Evolutionary conservation across 2,113 vertebrate species (phyloP).

Genomic region (Aptenodytes forsteri): DNA sequence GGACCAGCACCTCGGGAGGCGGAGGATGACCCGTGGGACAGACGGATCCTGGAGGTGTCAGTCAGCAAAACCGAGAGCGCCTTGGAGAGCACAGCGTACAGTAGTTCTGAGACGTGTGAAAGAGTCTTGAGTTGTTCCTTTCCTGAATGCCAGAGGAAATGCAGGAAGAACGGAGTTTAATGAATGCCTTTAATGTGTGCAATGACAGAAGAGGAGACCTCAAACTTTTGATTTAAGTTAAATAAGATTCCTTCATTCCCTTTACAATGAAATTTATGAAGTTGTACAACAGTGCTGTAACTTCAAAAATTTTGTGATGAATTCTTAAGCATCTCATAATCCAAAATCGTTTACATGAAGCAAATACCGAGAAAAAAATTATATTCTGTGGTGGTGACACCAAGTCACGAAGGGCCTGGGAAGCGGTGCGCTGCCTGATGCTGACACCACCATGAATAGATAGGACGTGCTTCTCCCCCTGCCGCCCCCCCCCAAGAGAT

Average conservation of each 20-base stretch:
- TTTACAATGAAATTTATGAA: background rate
- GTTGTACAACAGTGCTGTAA: no score
- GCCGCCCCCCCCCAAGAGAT: background rate
- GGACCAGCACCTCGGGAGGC: background rate
- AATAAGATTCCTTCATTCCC: background rate
- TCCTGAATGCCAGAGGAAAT: background rate
- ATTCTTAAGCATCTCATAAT: background rate
- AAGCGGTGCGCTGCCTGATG: background rate
- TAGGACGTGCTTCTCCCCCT: background rate
- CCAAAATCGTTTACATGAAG: no score
- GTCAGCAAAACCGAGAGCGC: background rate
- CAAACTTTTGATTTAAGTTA: background rate
- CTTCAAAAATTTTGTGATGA: background rate
- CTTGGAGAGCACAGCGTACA: background rate
- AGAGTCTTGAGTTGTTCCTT: background rate
- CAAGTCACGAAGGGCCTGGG: fast-evolving
- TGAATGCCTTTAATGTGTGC: background rate
- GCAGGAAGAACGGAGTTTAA: background rate
- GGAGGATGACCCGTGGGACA: background rate
- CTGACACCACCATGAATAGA: background rate
- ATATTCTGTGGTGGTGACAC: background rate
- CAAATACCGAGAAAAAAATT: background rate
- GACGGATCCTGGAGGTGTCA: background rate
- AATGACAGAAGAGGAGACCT: no score
- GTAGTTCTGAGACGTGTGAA: background rate